These are phyloP conservation scores for Leptopilina boulardi DNA, from an alignment of 1,140 invertebrate species.

Conservation along the genomic window DNA sequence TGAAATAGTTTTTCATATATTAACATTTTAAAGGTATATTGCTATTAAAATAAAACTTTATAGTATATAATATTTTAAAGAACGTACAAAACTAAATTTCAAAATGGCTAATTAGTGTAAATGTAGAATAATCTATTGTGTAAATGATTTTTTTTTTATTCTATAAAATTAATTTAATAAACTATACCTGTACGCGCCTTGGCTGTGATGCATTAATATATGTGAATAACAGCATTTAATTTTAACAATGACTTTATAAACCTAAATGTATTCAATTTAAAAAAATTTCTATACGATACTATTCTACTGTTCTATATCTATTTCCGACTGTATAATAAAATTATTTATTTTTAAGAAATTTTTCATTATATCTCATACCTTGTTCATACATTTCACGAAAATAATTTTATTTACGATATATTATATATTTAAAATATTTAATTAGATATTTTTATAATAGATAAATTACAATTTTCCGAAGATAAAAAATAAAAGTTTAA, in stretches of 20 bases:
- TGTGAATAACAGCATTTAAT: constrained; percentile 28
- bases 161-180: neutral
- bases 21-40: neutral
- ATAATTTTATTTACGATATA: too few relatives aligned
- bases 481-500: too few relatives aligned
- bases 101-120: neutral
- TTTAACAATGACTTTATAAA: neutral
- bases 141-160: neutral
- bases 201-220: constrained; percentile 17
- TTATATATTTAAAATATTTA: too few relatives aligned
- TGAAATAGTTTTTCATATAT: too few relatives aligned
- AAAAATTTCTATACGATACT: neutral
- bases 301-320: neutral
- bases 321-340: neutral
- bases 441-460: too few relatives aligned
- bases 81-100: neutral
- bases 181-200: neutral
- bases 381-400: too few relatives aligned
- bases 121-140: neutral
- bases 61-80: neutral
- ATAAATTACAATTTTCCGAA: too few relatives aligned
- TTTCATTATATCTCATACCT: neutral
- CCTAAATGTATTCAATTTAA: neutral
- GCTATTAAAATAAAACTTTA: neutral
- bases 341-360: constrained; percentile 25